Percentiles rank a stretch among this genome's conserved stretches.
Conservation (phyloP, 2,797 vertebrate species). For the Darevskia mixta region DNA sequence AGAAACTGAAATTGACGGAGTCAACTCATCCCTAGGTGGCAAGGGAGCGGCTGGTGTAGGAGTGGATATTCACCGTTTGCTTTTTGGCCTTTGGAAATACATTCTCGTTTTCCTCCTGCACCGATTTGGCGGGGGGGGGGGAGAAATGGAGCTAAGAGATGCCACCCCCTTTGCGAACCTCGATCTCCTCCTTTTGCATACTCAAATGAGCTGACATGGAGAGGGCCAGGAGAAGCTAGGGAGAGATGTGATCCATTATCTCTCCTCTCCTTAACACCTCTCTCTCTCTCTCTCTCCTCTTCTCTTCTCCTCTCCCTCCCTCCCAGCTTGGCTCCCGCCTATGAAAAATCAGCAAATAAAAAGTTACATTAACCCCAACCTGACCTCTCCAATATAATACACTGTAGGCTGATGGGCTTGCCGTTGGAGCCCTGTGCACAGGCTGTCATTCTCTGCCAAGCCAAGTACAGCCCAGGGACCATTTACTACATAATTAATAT, state of each 20-base stretch:
- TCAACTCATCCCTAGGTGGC: too few species aligned
- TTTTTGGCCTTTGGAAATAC: too few species aligned
- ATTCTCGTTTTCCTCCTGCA: not conserved
- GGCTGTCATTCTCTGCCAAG: constrained; percentile 96
- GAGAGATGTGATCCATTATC: constrained; percentile 79
- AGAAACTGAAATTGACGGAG: too few species aligned
- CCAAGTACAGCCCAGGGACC: constrained; percentile 98
- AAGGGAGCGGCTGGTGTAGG: too few species aligned
- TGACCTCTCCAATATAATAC: constrained; percentile 99
- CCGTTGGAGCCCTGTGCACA: constrained; percentile 90
- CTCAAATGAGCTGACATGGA: constrained; percentile 72
- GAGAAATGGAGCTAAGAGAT: not conserved
- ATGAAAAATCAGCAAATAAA: constrained; percentile 99
- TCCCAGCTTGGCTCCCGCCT: constrained; percentile 83
- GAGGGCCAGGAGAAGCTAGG: constrained; percentile 56
- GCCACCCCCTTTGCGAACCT: not conserved
- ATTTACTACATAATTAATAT: constrained; percentile 99
- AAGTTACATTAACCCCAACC: constrained; percentile 99
- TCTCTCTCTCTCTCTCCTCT: constrained; percentile 62
- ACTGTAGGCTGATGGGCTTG: constrained; percentile 94
- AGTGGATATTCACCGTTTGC: too few species aligned
- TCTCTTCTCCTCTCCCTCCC: constrained; percentile 15
- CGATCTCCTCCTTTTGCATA: constrained; percentile 34
- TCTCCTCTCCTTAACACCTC: constrained; percentile 72
- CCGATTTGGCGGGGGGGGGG: too few species aligned